Percentiles rank a stretch among this genome's conserved stretches.
Conservation (phyloP, 2,113 vertebrate genomes). For the Percina caprodes region DNA sequence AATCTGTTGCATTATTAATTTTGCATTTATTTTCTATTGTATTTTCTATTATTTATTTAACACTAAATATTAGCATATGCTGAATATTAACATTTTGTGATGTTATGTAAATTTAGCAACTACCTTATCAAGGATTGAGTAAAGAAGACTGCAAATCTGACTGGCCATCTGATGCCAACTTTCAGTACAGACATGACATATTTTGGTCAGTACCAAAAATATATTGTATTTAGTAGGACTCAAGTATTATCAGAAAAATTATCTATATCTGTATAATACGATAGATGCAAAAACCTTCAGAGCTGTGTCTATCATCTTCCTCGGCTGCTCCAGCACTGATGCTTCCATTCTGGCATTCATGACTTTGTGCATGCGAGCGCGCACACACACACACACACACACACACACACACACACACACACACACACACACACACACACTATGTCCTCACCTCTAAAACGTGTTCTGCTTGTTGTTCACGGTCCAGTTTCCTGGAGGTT, state of each 20-base stretch:
- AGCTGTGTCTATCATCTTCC: not conserved
- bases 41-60: no score
- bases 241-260: not conserved
- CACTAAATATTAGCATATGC: no score
- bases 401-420: constrained; percentile 1
- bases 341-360: not conserved
- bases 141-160: not conserved
- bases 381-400: not conserved
- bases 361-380: no score
- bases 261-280: not conserved
- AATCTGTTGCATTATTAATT: no score
- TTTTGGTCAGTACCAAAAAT: not conserved
- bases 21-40: no score
- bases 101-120: not conserved
- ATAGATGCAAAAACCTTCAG: not conserved
- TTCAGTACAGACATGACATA: not conserved
- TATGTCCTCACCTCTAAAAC: constrained; percentile 90
- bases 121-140: not conserved
- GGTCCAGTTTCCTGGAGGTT: constrained; percentile 94
- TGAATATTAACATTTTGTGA: no score
- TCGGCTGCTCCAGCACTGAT: not conserved
- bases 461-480: constrained; percentile 96
- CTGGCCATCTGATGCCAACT: not conserved
- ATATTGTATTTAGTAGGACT: not conserved
- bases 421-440: not conserved